phyloP scores from a whole-genome alignment of 2,888 invertebrate genomes.

The Platerodrilus igneus region DNA sequence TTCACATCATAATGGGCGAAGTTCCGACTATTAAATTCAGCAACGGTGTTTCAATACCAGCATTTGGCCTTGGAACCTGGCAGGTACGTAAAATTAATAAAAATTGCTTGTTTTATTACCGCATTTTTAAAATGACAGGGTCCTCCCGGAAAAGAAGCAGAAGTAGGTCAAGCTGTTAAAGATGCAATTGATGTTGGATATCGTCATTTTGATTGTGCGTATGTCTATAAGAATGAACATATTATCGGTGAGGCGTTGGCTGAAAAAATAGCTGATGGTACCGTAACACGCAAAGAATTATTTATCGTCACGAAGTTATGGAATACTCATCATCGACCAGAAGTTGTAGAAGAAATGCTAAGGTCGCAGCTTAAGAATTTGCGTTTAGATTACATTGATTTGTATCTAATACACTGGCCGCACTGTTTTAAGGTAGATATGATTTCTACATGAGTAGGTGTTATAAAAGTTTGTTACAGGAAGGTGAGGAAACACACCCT shows the following conservation, averaged over 20 bases:
- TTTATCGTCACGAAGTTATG: constrained; percentile 65
- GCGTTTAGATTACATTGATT: constrained; percentile 70
- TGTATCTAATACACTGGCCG: constrained; percentile 73
- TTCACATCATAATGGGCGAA: too few relatives aligned
- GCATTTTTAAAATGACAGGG: not conserved
- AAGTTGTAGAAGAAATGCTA: constrained; percentile 66
- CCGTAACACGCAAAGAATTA: constrained; percentile 62
- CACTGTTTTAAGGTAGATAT: too few relatives aligned
- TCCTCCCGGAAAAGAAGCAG: constrained; percentile 27
- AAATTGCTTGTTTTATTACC: too few relatives aligned
- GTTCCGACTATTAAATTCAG: constrained; percentile 49
- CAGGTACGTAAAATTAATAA: constrained; percentile 53
- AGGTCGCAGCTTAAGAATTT: constrained; percentile 64
- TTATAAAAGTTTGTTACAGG: constrained; percentile 47
- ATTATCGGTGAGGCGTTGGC: constrained; percentile 62
- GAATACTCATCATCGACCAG: constrained; percentile 75
- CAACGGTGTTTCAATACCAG: constrained; percentile 53
- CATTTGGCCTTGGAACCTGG: constrained; percentile 61
- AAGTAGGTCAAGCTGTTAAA: constrained; percentile 56
- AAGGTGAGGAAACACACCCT: constrained; percentile 60
- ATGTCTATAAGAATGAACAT: constrained; percentile 61
- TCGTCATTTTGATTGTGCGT: constrained; percentile 65
- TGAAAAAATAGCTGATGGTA: constrained; percentile 58
- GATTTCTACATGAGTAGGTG: constrained; percentile 50
- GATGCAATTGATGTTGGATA: constrained; percentile 68